These are phyloP conservation scores for Tonatia bakeri DNA, from an alignment of 2,113 vertebrate genomes.

Conservation along the genomic window DNA sequence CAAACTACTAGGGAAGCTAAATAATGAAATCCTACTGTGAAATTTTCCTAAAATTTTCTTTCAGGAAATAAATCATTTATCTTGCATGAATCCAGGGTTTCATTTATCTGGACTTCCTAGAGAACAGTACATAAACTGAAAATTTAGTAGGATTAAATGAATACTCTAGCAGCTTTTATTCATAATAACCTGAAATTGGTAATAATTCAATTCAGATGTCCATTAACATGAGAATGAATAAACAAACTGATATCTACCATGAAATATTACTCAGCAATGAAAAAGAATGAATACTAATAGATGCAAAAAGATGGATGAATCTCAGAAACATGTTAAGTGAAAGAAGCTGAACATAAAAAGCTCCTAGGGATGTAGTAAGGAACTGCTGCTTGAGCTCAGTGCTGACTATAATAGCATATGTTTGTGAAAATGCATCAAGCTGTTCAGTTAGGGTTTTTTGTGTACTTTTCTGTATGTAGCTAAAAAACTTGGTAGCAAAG, in stretches of 20 bases:
- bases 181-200: not conserved
- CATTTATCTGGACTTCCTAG: not conserved
- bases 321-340: slow-evolving; percentile 23
- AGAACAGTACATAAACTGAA: slow-evolving; percentile 29
- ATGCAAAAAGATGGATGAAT: not conserved
- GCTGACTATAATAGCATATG: not conserved
- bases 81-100: not conserved
- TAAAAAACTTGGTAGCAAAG: too few species aligned
- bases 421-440: slow-evolving; percentile 15
- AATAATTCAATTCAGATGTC: not conserved
- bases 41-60: not conserved
- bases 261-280: not conserved
- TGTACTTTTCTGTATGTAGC: not conserved
- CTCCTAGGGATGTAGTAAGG: not conserved
- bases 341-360: slow-evolving; percentile 17
- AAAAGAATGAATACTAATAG: not conserved
- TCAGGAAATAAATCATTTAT: not conserved
- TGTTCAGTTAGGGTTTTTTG: not conserved
- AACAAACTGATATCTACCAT: not conserved
- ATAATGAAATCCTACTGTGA: not conserved
- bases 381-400: not conserved
- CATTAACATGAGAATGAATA: not conserved
- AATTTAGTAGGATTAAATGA: slow-evolving; percentile 6
- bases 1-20: not conserved
- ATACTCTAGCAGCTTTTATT: slow-evolving; percentile 23